Evolutionary conservation across 2,113 vertebrate species (phyloP).

Genomic region (Callithrix jacchus): DNA sequence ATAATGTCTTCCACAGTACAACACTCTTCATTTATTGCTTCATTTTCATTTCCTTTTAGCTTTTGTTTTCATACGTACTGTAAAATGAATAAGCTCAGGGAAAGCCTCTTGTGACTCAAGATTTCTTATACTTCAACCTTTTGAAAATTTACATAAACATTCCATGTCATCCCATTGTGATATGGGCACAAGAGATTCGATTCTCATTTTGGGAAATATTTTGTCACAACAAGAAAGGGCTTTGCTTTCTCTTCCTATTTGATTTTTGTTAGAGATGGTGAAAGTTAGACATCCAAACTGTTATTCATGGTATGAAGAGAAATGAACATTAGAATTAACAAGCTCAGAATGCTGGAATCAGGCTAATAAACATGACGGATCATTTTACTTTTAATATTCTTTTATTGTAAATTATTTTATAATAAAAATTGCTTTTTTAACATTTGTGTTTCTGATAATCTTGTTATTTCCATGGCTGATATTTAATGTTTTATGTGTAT

Average conservation of each 20-base stretch:
- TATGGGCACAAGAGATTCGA: not conserved
- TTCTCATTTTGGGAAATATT: conserved; percentile 39
- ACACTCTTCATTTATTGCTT: conserved; percentile 53
- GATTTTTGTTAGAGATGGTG: not conserved
- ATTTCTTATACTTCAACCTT: conserved; percentile 32
- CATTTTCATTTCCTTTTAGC: conserved; percentile 42
- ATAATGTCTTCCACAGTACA: conserved; percentile 38
- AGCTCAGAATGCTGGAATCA: not conserved
- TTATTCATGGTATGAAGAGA: not conserved
- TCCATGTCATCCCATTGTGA: not conserved
- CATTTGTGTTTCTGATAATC: not conserved
- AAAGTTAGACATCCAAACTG: not conserved
- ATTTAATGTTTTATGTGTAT: not conserved
- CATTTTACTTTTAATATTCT: conserved; percentile 30
- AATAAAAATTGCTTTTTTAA: not conserved
- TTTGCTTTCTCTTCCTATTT: not conserved
- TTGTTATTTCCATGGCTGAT: conserved; percentile 22
- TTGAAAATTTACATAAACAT: conserved; percentile 18
- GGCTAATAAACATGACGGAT: not conserved
- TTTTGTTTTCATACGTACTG: not conserved
- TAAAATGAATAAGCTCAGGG: not conserved
- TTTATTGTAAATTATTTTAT: not conserved
- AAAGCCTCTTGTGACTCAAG: not conserved
- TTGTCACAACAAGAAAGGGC: not conserved
- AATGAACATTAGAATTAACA: not conserved